Base-by-base conservation (phyloP, 2,888 invertebrate species). In the Sarcophaga variegata region DNA sequence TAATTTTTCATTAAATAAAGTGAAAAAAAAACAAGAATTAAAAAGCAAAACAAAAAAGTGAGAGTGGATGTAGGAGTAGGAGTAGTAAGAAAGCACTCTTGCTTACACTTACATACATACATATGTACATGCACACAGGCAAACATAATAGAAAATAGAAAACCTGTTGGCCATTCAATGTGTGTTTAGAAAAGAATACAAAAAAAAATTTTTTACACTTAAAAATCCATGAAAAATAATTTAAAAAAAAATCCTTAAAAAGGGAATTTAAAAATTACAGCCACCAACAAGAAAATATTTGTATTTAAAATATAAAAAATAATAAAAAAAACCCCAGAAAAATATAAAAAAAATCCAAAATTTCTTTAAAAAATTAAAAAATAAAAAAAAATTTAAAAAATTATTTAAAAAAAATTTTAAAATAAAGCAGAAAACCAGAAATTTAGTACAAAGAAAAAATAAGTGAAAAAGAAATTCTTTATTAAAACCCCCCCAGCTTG, bases 101-200 rank as follows among this genome's bases (percentile, higher is more conserved):
- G 37, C 37, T 37, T 37, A 37, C n/a, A 8, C 72, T 54, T 17
- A 5, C 54, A 49, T 49, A 49, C 49, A 49, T 49, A 49, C 49
- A 49, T 4, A 49, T 3, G 1, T 49, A 3, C 62, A 62, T 10
- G 14, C 62, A 54, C 12, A 54, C 17, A 54, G 54, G 17, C 12
- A 54, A 54, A 59, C 59, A 59, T 4, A 59, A 59, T 59, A 59
- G n/a, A 54, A 54, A 54, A 54, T 27, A 66, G 59, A 74, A 76
- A 84, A 87, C 87, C 84, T 84, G 84, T 84, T 87, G 83, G 83
- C 76, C 78, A 69, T 81, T 72, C 63, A 54, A 14, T 54, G n/a
- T 6, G 67, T 64, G 75, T 64, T 75, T 69, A 64, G 59, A 81
- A 64, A 22, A 67, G 49, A 45, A 72, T 62, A 76, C 37, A 10